phyloP scores from a whole-genome alignment of 2,113 vertebrate genomes.

The Ceratotherium simum region DNA sequence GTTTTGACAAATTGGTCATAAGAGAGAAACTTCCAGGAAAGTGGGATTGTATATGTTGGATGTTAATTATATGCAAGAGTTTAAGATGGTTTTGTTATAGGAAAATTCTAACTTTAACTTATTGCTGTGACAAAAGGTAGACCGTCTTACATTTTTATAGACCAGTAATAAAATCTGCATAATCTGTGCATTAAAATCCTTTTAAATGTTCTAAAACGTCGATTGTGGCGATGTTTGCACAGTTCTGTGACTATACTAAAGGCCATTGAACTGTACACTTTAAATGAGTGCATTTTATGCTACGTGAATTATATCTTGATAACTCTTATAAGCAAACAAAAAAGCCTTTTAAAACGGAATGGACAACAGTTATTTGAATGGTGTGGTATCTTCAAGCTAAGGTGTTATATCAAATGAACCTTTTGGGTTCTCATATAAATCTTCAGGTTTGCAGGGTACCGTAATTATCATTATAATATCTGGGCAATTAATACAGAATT shows the following conservation, averaged over 20 bases:
- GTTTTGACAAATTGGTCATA: not conserved
- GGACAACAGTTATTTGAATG: not conserved
- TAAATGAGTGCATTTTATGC: not conserved
- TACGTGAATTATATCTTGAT: not conserved
- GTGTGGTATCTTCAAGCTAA: not conserved
- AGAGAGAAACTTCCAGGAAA: not conserved
- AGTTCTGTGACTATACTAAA: not conserved
- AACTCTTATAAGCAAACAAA: not conserved
- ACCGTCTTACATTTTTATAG: not conserved
- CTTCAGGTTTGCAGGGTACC: not conserved
- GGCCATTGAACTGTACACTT: not conserved
- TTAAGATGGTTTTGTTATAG: not conserved
- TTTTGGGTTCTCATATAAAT: conserved; percentile 1
- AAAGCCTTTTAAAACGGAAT: not conserved
- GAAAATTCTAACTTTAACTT: conserved; percentile 13
- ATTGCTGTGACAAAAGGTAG: not conserved
- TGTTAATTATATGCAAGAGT: not conserved
- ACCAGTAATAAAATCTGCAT: not conserved
- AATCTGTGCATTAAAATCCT: not conserved
- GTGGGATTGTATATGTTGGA: not conserved
- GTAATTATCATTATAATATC: not conserved
- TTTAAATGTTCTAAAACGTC: not conserved
- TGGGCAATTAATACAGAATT: not conserved
- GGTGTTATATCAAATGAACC: not conserved
- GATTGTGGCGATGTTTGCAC: not conserved